Percentiles rank a stretch among this genome's conserved stretches.
These are phyloP conservation scores for Mesitornis unicolor DNA, from an alignment of 2,113 vertebrate species.

Conservation along the genomic window DNA sequence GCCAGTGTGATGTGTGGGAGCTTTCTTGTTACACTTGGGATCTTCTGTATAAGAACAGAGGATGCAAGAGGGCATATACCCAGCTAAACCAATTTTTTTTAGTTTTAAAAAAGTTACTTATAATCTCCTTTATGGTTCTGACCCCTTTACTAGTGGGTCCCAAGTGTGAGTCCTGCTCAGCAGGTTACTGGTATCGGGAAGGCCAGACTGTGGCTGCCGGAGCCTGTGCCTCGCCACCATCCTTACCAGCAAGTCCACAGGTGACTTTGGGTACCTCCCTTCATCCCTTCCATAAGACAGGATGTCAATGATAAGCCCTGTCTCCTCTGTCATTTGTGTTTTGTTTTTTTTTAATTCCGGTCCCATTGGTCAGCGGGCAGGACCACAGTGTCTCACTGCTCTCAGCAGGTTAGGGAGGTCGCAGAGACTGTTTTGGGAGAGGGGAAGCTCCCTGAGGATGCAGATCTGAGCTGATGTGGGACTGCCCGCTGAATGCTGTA, in stretches of 20 bases:
- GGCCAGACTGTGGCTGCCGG: neutral
- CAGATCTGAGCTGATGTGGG: neutral
- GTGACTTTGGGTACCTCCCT: neutral
- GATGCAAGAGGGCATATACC: neutral
- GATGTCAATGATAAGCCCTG: accelerated
- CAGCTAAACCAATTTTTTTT: neutral
- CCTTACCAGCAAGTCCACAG: accelerated
- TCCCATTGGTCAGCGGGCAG: neutral
- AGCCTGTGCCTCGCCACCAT: accelerated
- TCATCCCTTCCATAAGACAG: neutral
- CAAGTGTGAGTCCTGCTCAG: neutral
- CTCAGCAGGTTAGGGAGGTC: neutral
- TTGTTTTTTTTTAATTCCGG: neutral
- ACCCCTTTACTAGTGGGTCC: neutral
- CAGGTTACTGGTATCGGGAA: neutral
- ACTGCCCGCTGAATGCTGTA: neutral
- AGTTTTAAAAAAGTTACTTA: neutral
- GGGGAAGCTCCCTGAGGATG: neutral
- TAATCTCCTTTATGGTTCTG: neutral
- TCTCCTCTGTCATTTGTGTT: too few relatives aligned
- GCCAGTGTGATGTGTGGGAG: too few relatives aligned
- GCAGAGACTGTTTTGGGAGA: neutral
- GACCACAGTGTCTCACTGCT: accelerated
- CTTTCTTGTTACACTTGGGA: neutral
- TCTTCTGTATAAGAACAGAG: neutral